Base-by-base conservation (phyloP, 1,140 invertebrate genomes). In the Diabrotica undecimpunctata region DNA sequence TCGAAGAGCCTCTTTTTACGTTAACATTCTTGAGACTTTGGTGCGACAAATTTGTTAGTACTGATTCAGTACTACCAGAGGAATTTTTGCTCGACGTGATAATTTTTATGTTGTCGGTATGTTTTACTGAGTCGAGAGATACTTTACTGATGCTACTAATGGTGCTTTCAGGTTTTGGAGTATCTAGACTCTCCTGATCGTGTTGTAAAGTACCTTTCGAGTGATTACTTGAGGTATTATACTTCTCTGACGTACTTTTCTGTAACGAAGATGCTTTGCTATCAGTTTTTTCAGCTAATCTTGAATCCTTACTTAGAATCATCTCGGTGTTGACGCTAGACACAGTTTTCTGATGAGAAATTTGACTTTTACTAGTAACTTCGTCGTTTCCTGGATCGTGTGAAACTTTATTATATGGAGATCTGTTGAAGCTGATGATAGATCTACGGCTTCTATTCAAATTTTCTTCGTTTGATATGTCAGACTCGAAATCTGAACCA, bases 401-500 rank as follows among this genome's bases (percentile, higher is more conserved):
- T 46, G n/a, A 10, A n/a, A 6, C 41, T 46, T 46, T 46, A n/a
- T 46, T 46, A n/a, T 46, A 46, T 46, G 8, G 8, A 55, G 13
- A 14, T 5, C 35, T 55, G 11, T 60, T 60, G 58, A 51, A 60
- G 14, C 36, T 14, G 41, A 60, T 54, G 38, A 62, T 62, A 53
- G 61, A 62, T 52, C 36, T 13, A n/a, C 58, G 8, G 14, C 58
- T 60, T 46, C 41, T 46, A 6, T 46, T n/a, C 4, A 46, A 46
- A n/a, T n/a, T 46, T 8, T 8, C 8, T 46, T 46, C 41, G n/a
- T 8, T 46, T 46, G 8, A 10, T 11, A 14, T 61, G 25, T 39
- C 50, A 7, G 61, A 38, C 12, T 62, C 35, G 12, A 62, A 62
- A 39, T 62, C 61, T 25, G 61, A 62, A 11, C 10, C 38, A 41